Conservation (phyloP, 2,113 vertebrate species). For the Condylura cristata region DNA sequence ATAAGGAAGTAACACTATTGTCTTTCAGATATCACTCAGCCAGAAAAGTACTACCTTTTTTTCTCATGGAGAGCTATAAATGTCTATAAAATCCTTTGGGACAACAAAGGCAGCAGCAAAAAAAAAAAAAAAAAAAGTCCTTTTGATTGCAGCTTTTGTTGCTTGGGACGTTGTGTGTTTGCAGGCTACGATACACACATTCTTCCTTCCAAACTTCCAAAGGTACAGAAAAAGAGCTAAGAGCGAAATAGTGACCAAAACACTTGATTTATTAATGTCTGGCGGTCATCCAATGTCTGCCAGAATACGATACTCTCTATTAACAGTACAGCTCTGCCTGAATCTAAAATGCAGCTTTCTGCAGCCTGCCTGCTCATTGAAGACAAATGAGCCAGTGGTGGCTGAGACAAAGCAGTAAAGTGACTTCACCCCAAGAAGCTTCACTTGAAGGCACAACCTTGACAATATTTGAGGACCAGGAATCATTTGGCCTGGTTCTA, state of each 20-base stretch:
- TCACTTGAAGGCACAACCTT: neutral
- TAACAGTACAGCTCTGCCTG: neutral
- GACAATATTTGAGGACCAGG: neutral
- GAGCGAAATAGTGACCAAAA: neutral
- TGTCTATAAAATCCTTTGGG: slow-evolving; percentile 3
- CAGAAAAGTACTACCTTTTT: slow-evolving; percentile 31
- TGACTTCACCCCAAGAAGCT: neutral
- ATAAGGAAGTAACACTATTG: neutral
- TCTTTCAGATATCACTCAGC: slow-evolving; percentile 44
- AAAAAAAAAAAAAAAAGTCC: neutral
- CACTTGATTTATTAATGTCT: slow-evolving; percentile 45
- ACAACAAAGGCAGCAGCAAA: neutral
- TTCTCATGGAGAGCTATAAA: slow-evolving; percentile 34
- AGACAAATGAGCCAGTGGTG: neutral
- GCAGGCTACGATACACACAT: neutral
- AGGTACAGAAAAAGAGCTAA: neutral
- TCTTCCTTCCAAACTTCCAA: slow-evolving; percentile 27
- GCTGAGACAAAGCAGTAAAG: neutral
- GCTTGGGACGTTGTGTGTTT: neutral
- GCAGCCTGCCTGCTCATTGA: neutral
- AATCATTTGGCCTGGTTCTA: neutral
- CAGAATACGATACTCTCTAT: neutral
- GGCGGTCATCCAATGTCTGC: neutral
- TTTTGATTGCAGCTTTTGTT: neutral
- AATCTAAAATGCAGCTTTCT: neutral